Conservation (phyloP, 2,888 invertebrate genomes). For the Bellardia pandia region DNA sequence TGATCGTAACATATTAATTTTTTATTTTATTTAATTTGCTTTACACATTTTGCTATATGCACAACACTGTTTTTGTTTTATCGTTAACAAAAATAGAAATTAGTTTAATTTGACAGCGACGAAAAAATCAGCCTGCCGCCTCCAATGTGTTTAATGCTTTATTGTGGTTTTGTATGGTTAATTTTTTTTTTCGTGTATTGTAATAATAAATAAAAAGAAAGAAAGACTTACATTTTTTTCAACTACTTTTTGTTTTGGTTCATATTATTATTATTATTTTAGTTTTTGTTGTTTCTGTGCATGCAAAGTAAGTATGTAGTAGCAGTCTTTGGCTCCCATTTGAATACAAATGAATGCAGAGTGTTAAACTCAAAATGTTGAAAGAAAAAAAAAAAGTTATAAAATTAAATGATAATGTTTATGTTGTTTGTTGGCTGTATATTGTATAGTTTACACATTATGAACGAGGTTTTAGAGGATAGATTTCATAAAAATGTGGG, state of each 20-base stretch:
- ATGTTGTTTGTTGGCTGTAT: neutral
- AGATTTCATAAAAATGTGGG: conserved; percentile 66
- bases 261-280: conserved; percentile 9
- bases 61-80: too few relatives aligned
- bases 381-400: conserved; percentile 1
- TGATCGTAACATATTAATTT: too few relatives aligned
- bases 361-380: conserved; percentile 45
- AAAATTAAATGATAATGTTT: conserved; percentile 34
- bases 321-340: conserved; percentile 49
- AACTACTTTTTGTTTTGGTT: conserved; percentile 27
- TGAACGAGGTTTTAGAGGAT: conserved; percentile 37
- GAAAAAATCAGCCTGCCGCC: too few relatives aligned
- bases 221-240: conserved; percentile 53
- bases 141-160: too few relatives aligned
- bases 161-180: conserved; percentile 46
- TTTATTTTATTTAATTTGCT: too few relatives aligned
- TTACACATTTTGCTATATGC: too few relatives aligned
- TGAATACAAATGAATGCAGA: conserved; percentile 36
- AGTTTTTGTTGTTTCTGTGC: too few relatives aligned
- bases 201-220: conserved; percentile 40
- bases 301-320: too few relatives aligned
- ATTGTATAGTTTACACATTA: neutral
- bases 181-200: conserved; percentile 26
- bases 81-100: too few relatives aligned
- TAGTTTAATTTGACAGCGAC: too few relatives aligned